Conservation (phyloP, 2,888 invertebrate species). For the Drosophila seclusa region DNA sequence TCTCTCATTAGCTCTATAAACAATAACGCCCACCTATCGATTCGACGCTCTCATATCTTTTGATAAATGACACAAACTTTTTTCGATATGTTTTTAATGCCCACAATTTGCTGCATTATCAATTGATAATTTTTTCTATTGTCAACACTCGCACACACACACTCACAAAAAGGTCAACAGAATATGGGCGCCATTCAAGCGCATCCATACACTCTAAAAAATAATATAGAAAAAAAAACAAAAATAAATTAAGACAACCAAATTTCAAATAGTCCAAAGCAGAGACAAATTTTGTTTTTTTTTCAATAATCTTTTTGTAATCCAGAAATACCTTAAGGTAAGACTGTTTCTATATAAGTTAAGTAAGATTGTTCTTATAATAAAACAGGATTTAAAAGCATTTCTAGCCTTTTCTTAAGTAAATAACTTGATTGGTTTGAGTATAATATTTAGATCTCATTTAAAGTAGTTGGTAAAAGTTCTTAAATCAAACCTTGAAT, state of each 20-base stretch:
- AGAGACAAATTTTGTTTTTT: not conserved
- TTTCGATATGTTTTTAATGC: slow-evolving; percentile 64
- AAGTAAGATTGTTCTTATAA: not conserved
- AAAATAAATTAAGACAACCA: not conserved
- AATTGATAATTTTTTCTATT: slow-evolving; percentile 64
- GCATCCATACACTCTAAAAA: slow-evolving; percentile 18
- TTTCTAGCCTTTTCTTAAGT: not conserved
- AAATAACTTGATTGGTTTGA: not conserved
- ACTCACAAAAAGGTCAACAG: slow-evolving; percentile 3
- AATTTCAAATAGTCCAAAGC: not conserved
- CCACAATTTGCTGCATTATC: slow-evolving; percentile 60
- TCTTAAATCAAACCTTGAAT: not conserved
- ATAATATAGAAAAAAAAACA: not conserved
- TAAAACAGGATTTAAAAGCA: not conserved
- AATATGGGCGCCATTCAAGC: slow-evolving; percentile 43
- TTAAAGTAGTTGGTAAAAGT: not conserved
- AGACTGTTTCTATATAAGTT: not conserved
- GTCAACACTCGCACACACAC: slow-evolving; percentile 56
- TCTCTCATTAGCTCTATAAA: slow-evolving; percentile 45
- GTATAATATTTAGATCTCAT: not conserved
- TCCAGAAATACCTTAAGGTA: not conserved
- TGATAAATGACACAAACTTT: slow-evolving; percentile 67
- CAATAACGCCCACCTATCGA: slow-evolving; percentile 59
- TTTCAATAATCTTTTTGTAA: not conserved
- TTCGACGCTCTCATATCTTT: slow-evolving; percentile 55